Percentiles rank a stretch among this genome's conserved stretches.
phyloP scores from a whole-genome alignment of 2,113 vertebrate species.

The Machaerirhynchus nigripectus region DNA sequence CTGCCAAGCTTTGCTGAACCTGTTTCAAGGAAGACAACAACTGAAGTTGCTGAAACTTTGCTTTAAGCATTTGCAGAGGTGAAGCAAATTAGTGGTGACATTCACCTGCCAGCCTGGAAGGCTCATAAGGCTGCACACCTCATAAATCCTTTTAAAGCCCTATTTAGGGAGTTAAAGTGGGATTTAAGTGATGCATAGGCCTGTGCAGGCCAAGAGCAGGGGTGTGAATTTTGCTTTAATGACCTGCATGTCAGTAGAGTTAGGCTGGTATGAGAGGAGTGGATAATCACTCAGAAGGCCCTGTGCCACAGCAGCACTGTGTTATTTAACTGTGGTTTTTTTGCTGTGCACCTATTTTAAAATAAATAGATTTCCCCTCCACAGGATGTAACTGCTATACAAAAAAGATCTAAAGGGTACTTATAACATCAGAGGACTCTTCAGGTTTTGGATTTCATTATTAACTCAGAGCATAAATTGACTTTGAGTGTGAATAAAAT shows the following conservation, averaged over 20 bases:
- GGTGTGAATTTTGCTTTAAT: background rate
- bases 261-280: background rate
- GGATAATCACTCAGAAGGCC: background rate
- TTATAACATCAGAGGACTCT: background rate
- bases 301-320: background rate
- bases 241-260: background rate
- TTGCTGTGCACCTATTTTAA: background rate
- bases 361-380: background rate
- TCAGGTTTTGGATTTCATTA: background rate
- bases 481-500: background rate
- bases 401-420: background rate
- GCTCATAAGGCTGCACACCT: background rate
- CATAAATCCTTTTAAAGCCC: background rate
- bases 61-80: background rate
- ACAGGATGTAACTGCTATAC: background rate
- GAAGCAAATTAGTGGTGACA: background rate
- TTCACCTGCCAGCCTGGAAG: background rate
- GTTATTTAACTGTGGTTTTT: background rate
- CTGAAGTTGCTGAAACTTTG: background rate
- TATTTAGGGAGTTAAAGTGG: background rate
- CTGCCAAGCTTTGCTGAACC: background rate
- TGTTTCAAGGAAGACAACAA: background rate
- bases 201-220: background rate
- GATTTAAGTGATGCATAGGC: background rate
- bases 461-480: background rate